These are phyloP conservation scores for Anisognathus igniventris DNA, from an alignment of 2,797 vertebrate species.

Conservation along the genomic window DNA sequence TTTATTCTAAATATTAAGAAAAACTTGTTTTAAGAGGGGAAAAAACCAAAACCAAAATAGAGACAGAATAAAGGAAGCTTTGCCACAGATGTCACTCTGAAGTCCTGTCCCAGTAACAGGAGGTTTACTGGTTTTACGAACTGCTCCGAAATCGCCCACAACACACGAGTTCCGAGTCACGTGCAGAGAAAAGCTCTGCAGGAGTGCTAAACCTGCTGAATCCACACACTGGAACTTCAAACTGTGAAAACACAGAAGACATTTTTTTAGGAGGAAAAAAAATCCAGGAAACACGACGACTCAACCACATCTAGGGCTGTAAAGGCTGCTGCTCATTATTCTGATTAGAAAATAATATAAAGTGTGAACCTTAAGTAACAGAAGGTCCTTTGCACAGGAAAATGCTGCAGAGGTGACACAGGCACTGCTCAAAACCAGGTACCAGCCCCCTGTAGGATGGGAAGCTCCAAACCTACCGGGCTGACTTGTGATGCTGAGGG, in stretches of 20 bases:
- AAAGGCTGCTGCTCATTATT: not conserved
- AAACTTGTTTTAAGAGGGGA: not conserved
- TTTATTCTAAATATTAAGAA: not conserved
- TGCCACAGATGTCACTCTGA: too few species aligned
- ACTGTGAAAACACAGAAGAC: not conserved
- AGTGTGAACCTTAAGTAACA: not conserved
- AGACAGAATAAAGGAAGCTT: not conserved
- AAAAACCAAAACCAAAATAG: not conserved
- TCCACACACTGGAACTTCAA: not conserved
- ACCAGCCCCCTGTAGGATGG: accelerated
- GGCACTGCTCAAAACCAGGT: not conserved
- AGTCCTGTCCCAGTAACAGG: not conserved
- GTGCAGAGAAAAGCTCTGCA: not conserved
- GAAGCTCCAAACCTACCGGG: accelerated
- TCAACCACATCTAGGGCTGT: not conserved
- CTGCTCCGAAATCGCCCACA: accelerated
- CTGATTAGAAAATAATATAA: not conserved
- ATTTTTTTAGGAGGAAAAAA: not conserved
- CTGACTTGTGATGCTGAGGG: not conserved
- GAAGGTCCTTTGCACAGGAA: not conserved
- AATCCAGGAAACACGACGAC: accelerated
- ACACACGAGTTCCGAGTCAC: accelerated
- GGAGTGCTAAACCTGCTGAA: not conserved
- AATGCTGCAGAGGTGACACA: not conserved
- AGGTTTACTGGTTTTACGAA: not conserved